phyloP scores from a whole-genome alignment of 2,888 invertebrate genomes.

The Opisthograptis luteolata region DNA sequence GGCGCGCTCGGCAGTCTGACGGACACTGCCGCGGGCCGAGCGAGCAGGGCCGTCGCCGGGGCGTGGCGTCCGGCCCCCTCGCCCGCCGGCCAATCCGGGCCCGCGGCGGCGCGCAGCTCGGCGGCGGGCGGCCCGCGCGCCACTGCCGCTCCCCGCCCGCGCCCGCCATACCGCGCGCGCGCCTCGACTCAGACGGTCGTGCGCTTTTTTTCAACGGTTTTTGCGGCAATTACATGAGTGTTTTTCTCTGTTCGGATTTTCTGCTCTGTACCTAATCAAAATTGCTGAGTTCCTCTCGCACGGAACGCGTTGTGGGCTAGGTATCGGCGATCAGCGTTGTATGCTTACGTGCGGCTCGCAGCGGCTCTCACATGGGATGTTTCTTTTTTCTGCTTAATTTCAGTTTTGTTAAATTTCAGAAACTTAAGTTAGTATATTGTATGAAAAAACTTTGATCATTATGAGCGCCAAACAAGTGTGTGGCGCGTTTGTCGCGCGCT shows the following conservation, averaged over 20 bases:
- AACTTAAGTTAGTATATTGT: constrained; percentile 17
- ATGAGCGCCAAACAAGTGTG: constrained; percentile 46
- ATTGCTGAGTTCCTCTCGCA: constrained; percentile 63
- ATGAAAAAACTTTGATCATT: constrained; percentile 20
- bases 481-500: constrained; percentile 25
- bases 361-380: constrained; percentile 46
- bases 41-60: constrained; percentile 70
- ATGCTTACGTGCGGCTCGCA: constrained; percentile 40
- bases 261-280: constrained; percentile 67
- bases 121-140: constrained; percentile 30
- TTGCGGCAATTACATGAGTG: constrained; percentile 66
- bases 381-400: constrained; percentile 36
- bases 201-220: constrained; percentile 62
- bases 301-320: constrained; percentile 55
- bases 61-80: constrained; percentile 49
- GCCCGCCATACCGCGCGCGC: constrained; percentile 63
- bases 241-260: constrained; percentile 69
- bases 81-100: constrained; percentile 39
- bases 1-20: constrained; percentile 83
- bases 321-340: constrained; percentile 41
- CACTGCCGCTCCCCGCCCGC: constrained; percentile 43
- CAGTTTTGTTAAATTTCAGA: constrained; percentile 29
- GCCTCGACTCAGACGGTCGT: constrained; percentile 60
- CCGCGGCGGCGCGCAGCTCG: constrained; percentile 22
- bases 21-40: constrained; percentile 77